phyloP scores from a whole-genome alignment of 92 coral and sea anemone species.

The Zoanthus sociatus region DNA sequence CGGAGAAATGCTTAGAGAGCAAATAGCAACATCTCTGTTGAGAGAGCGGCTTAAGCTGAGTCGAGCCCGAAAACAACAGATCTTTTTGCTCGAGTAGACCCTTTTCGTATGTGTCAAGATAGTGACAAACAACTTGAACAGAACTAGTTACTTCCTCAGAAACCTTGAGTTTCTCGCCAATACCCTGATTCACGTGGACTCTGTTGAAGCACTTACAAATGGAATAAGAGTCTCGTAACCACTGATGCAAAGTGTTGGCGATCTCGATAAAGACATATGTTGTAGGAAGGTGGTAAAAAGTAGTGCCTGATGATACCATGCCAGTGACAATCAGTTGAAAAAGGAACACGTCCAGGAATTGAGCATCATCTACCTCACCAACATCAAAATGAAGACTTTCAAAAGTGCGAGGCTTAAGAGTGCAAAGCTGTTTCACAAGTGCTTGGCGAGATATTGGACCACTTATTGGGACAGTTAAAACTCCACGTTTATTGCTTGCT shows the following conservation, averaged over 20 bases:
- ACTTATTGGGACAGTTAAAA: conserved; percentile 83
- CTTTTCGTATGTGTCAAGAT: conserved; percentile 73
- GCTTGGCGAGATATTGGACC: conserved; percentile 82
- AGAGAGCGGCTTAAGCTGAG: conserved; percentile 64
- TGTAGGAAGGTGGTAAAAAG: conserved; percentile 81
- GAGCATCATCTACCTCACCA: conserved; percentile 91
- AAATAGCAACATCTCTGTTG: conserved; percentile 64
- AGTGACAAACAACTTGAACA: conserved; percentile 95
- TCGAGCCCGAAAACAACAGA: conserved; percentile 62
- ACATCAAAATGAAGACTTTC: conserved; percentile 87
- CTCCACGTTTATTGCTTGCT: conserved; percentile 55
- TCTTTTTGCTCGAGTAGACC: conserved; percentile 81
- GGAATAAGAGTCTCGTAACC: conserved; percentile 84
- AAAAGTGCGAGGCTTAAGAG: conserved; percentile 54
- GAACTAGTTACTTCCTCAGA: conserved; percentile 87
- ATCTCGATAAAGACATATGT: conserved; percentile 80
- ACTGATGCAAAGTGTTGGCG: conserved; percentile 90
- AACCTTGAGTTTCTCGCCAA: conserved; percentile 68
- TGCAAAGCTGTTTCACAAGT: conserved; percentile 70
- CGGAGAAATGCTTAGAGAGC: conserved; percentile 74
- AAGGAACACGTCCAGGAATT: conserved; percentile 80
- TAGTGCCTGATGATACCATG: conserved; percentile 86
- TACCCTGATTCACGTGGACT: conserved; percentile 62
- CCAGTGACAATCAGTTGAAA: conserved; percentile 89
- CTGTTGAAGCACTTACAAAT: conserved; percentile 87